Base-by-base conservation (phyloP, 1,140 invertebrate genomes). In the Megathymus violae region DNA sequence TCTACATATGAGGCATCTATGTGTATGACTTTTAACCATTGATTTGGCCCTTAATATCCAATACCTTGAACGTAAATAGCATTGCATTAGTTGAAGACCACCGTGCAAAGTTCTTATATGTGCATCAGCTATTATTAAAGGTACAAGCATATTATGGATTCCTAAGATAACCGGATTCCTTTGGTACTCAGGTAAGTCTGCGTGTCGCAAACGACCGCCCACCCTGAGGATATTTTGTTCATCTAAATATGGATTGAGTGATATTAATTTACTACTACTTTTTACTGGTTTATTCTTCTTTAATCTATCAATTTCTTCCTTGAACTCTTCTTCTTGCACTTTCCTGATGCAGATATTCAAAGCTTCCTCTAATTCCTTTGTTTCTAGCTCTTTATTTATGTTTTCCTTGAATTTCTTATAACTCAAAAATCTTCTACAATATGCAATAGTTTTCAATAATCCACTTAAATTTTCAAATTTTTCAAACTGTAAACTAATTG, bases 21-120 rank as follows among this genome's bases (percentile, higher is more conserved):
- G 50, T 22, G 56, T 51, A 19, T 15, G 38, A n/a, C 10, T 16
- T 38, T 67, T 62, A 4, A 62, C n/a, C 27, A 58, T 15, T 14
- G 6, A 31, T 19, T 66, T 66, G 17, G 64, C 22, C 61, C 46
- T 48, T 14, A 66, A 14, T 1, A 66, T 66, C 65, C 54, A 63
- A 43, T 47, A 63, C 15, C 15, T 52, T 0, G 16, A 13, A 1
- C 31, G 41, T 38, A 67, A 10, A 16, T 63, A 52, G 5, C 44
- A 38, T 15, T 64, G 11, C 56, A 60, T 62, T 9, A 67, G 2
- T 40, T 56, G 54, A 0, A 59, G 19, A 7, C 66, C 62, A 13
- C 62, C 62, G 13, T 69, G 62, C 16, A 67, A n/a, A 14, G 58
- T 67, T 10, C 31, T 54, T 13, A 6, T 14, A 10, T 59, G 54